Evolutionary conservation across 2,888 invertebrate genomes (phyloP).

Genomic region (Camponotus fellah): DNA sequence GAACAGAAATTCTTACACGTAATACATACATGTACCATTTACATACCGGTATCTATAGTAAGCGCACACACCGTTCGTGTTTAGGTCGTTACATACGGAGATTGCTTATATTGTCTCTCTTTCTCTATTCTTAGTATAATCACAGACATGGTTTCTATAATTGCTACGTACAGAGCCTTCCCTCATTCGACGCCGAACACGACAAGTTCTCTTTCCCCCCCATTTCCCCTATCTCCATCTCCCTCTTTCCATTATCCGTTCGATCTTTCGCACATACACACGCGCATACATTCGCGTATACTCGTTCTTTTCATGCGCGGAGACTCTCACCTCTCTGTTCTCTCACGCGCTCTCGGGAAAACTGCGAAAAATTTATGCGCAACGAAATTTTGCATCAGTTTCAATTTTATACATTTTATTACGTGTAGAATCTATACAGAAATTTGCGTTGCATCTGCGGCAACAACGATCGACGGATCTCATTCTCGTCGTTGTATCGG

Average conservation of each 20-base stretch:
- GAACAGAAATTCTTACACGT: constrained; percentile 14
- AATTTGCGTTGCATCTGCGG: neutral
- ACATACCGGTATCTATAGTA: constrained; percentile 60
- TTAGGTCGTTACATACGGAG: constrained; percentile 73
- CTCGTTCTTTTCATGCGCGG: neutral
- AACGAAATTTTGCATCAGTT: neutral
- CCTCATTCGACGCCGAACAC: constrained; percentile 76
- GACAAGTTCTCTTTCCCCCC: constrained; percentile 70
- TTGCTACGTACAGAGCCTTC: constrained; percentile 82
- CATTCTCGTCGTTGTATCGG: neutral
- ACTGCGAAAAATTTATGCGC: neutral
- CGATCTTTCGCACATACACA: neutral
- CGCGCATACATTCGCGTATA: neutral
- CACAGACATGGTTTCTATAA: constrained; percentile 84
- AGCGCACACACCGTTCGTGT: constrained; percentile 59
- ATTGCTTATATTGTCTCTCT: constrained; percentile 77
- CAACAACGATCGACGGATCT: neutral
- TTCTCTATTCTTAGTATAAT: constrained; percentile 82
- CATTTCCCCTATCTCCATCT: constrained; percentile 4
- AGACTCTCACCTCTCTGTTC: constrained; percentile 1
- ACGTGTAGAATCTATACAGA: neutral
- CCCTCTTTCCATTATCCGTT: neutral
- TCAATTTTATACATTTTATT: constrained; percentile 16
- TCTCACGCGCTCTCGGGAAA: neutral
- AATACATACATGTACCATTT: constrained; percentile 66